Percentiles rank a stretch among this genome's conserved stretches.
These are phyloP conservation scores for Gulo gulo DNA, from an alignment of 2,113 vertebrate genomes.

Conservation along the genomic window DNA sequence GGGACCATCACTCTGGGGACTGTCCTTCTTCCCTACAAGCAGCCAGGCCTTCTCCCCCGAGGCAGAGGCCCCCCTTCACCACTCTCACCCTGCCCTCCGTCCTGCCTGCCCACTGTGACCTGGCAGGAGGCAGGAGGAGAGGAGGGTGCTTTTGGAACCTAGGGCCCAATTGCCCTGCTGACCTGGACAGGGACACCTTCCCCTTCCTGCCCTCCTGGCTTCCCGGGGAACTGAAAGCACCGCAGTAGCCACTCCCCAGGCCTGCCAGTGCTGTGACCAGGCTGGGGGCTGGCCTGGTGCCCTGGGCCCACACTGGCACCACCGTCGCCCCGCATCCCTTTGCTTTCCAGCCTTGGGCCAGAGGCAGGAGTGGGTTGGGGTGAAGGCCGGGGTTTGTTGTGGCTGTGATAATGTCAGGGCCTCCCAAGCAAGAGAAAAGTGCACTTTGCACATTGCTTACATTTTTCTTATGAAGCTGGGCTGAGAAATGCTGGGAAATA, in stretches of 20 bases:
- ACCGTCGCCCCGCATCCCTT: not conserved
- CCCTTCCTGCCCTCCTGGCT: not conserved
- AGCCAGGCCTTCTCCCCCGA: not conserved
- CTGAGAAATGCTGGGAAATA: not conserved
- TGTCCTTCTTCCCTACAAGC: not conserved
- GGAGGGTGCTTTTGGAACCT: not conserved
- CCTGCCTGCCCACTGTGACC: not conserved
- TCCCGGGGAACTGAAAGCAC: not conserved
- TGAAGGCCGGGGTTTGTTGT: conserved; percentile 32
- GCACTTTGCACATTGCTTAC: conserved; percentile 24
- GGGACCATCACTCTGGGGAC: not conserved
- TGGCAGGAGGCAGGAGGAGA: not conserved
- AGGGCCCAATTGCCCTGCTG: not conserved
- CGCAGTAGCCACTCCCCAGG: not conserved
- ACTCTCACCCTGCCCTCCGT: not conserved
- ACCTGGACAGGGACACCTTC: not conserved
- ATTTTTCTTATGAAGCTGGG: conserved; percentile 29
- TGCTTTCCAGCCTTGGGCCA: not conserved
- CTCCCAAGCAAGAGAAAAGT: not conserved
- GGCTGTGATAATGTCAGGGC: conserved; percentile 3
- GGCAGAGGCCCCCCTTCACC: not conserved
- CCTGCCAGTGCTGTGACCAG: not conserved
- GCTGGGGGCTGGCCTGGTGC: not conserved
- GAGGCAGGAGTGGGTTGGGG: not conserved
- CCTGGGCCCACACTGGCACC: not conserved